Conservation (phyloP, 1,140 invertebrate species). For the Charaxes varanes region DNA sequence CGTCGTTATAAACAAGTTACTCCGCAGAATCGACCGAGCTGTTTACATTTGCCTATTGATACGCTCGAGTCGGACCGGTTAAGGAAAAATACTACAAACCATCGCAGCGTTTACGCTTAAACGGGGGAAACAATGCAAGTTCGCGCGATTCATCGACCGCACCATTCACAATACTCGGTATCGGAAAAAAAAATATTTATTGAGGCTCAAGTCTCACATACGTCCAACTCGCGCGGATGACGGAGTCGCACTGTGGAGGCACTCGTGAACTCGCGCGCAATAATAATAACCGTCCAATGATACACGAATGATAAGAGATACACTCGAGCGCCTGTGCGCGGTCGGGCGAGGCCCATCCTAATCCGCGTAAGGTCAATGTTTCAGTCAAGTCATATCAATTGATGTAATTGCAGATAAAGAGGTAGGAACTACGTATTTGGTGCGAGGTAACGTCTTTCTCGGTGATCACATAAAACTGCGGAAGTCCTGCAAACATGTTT, state of each 20-base stretch:
- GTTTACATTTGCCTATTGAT: constrained; percentile 26
- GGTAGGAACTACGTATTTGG: constrained; percentile 11
- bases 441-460: constrained; percentile 15
- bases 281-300: constrained; percentile 28
- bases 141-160: constrained; percentile 10
- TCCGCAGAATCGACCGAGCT: constrained; percentile 28
- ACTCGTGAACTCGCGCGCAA: constrained; percentile 12
- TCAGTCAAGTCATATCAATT: constrained; percentile 56
- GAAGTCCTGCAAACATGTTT: too few species aligned
- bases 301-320: constrained; percentile 44
- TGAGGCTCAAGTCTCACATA: too few species aligned
- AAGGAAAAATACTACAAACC: constrained; percentile 24
- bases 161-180: constrained; percentile 10
- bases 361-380: constrained; percentile 66
- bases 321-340: constrained; percentile 15
- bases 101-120: constrained; percentile 21
- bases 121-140: constrained; percentile 15
- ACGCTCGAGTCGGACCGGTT: constrained; percentile 31
- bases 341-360: constrained; percentile 29
- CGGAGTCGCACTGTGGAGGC: constrained; percentile 24
- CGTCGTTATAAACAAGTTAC: constrained; percentile 14
- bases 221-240: constrained; percentile 24
- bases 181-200: too few species aligned
- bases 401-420: constrained; percentile 37
- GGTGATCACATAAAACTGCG: constrained; percentile 19